A percentile compares a stretch with the other conserved stretches of the same genome.
Evolutionary conservation across 2,113 vertebrate genomes (phyloP).

Genomic region (Thamnophis sirtalis): DNA sequence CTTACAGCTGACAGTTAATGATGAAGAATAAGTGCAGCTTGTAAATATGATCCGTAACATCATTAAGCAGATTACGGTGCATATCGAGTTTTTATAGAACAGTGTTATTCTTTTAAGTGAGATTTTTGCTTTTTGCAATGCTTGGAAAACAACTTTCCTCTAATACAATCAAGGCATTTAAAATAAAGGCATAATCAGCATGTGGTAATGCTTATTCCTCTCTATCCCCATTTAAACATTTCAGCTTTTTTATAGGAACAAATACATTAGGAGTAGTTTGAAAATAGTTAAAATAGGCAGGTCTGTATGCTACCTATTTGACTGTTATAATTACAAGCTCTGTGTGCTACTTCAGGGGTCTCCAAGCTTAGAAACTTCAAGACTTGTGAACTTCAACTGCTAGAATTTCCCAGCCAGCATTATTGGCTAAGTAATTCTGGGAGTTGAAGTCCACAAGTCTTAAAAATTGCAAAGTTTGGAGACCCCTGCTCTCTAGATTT

Average conservation of each 20-base stretch:
- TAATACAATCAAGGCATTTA: background rate
- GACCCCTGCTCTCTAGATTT: accelerated
- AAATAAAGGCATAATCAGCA: background rate
- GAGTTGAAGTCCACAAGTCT: background rate
- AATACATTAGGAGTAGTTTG: background rate
- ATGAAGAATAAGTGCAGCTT: background rate
- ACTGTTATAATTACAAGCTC: background rate
- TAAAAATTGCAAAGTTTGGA: background rate
- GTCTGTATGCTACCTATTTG: background rate
- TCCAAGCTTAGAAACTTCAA: background rate
- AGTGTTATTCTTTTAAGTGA: background rate
- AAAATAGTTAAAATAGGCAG: background rate
- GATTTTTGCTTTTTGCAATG: constrained; percentile 9
- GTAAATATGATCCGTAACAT: accelerated
- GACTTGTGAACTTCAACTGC: no score
- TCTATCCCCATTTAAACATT: background rate
- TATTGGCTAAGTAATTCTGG: background rate
- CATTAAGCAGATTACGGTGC: background rate
- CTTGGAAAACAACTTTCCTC: background rate
- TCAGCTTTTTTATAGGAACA: background rate
- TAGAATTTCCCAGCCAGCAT: no score
- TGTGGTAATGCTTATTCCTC: background rate
- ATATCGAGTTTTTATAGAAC: background rate
- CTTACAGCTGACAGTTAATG: background rate
- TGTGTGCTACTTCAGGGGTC: background rate